Evolutionary conservation across 2,888 invertebrate genomes (phyloP).

Genomic region (Heterodera filipjevi): DNA sequence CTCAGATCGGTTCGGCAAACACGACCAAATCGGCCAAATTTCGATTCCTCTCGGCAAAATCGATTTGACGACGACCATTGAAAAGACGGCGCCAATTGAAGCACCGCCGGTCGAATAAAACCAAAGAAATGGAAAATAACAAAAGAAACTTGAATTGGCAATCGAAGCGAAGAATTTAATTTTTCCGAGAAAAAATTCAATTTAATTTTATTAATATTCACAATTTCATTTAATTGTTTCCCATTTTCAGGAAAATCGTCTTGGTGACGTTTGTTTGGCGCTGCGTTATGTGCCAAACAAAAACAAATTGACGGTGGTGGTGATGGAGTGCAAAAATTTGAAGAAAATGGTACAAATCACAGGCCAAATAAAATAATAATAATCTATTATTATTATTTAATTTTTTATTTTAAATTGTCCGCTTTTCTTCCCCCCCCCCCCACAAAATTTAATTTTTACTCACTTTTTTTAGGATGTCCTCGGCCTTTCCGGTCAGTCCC

Average conservation of each 20-base stretch:
- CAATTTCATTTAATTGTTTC: not conserved
- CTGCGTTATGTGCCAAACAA: conserved; percentile 98
- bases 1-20: conserved; percentile 94
- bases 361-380: not conserved
- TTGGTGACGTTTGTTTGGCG: conserved; percentile 99
- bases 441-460: not conserved
- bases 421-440: no score
- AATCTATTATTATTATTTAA: not conserved
- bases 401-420: not conserved
- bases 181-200: conserved; percentile 9
- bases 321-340: conserved; percentile 97
- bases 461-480: conserved; percentile 86
- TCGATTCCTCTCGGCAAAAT: conserved; percentile 85
- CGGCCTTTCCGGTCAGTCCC: conserved; percentile 83
- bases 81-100: conserved; percentile 96
- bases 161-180: not conserved
- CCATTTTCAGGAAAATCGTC: conserved; percentile 70
- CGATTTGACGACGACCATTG: conserved; percentile 95
- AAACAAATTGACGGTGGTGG: conserved; percentile 96
- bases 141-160: not conserved
- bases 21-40: conserved; percentile 82
- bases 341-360: conserved; percentile 83
- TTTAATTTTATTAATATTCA: no score
- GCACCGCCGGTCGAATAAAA: conserved; percentile 87
- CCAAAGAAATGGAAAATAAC: not conserved